Base-by-base conservation (phyloP, 2,888 invertebrate genomes). In the Tricholauxania praeusta region DNA sequence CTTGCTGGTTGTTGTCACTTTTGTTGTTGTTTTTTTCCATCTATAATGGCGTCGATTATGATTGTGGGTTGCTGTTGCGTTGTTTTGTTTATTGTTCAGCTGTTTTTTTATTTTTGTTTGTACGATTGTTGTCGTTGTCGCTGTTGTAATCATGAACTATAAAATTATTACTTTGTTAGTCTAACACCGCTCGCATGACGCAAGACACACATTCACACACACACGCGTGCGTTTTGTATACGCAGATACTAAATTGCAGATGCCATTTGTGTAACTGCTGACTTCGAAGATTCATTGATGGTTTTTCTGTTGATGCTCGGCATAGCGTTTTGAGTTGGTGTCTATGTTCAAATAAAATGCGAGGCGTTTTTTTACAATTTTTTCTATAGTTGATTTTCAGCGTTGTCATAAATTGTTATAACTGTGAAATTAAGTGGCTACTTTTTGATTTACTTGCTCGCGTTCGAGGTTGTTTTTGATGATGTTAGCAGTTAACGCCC, bases 141-240 rank as follows among this genome's bases (percentile, higher is more conserved):
- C 17, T 69, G 52, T 19, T 72, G 47, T 64, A 53, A 60, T 32
- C 68, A 68, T 72, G 68, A 72, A 72, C 68, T 68, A 72, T 72
- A 63, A 63, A 68, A 55, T 55, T 52, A 72, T 72, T 68, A 63
- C 47, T 39, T 39, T 39, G 39, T 39, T 39, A 39, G 39, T 39
- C 39, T 39, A 39, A 39, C 39, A 39, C 7, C 39, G 39, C 10
- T 39, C 64, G 17, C 39, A 62, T 15, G 15, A 59, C 12, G 62
- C 28, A 28, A 7, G 39, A 39, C 39, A 39, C 12, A 22, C 28
- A 22, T 22, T 8, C 39, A 39, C 39, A 39, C 39, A 39, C 39
- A 39, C 5, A 39, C 6, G 5, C 39, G 39, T 10, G 10, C 4
- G 28, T 4, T 12, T 17, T 39, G 8, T 28, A 12, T 47, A 49